Percentiles rank a stretch among this genome's conserved stretches.
Evolutionary conservation across 2,797 vertebrate species (phyloP).

Genomic region (Gymnocypris eckloni): DNA sequence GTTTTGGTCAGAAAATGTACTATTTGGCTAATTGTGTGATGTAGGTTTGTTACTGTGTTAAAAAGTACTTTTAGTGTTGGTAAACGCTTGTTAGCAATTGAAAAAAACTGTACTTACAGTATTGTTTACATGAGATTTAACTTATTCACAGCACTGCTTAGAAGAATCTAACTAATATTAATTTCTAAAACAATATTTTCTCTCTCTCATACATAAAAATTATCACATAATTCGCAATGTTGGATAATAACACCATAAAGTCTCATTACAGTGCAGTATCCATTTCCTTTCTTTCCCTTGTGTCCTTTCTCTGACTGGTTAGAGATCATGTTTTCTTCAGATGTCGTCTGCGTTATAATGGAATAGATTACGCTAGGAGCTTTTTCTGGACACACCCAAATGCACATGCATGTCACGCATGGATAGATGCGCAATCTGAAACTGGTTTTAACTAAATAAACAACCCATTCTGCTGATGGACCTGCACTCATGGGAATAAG

Average conservation of each 20-base stretch:
- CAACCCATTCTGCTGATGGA: slow-evolving; percentile 64
- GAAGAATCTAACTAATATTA: no score
- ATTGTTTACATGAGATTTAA: no score
- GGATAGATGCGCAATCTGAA: background rate
- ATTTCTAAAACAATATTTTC: background rate
- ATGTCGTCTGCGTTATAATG: background rate
- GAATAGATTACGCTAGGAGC: background rate
- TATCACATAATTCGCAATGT: no score
- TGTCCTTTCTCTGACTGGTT: background rate
- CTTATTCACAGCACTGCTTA: no score
- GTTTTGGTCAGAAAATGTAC: no score
- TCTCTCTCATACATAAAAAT: background rate
- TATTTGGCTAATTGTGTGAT: no score
- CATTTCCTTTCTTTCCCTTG: background rate
- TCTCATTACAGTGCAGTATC: background rate
- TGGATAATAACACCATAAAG: background rate
- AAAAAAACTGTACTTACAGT: no score
- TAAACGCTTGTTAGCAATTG: no score
- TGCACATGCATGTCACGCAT: background rate
- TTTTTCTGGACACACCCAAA: background rate
- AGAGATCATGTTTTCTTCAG: background rate
- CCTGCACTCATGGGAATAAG: slow-evolving; percentile 43
- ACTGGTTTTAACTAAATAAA: slow-evolving; percentile 52
- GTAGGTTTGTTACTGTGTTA: no score
- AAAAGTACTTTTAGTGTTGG: no score